A percentile compares a stretch with the other conserved stretches of the same genome.
Conservation (phyloP, 2,797 vertebrate species). For the Schizothorax lantsangensis region DNA sequence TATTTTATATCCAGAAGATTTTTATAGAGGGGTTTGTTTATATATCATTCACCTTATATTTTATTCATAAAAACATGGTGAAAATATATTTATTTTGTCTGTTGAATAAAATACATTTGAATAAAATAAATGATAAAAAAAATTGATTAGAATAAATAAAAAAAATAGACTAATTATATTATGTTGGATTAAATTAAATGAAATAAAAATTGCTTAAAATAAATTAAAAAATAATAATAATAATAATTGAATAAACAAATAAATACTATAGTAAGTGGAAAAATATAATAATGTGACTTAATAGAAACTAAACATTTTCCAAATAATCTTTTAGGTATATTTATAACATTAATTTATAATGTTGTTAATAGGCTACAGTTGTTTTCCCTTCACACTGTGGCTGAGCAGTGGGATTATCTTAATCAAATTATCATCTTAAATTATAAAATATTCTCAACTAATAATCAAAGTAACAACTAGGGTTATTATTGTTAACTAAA, state of each 20-base stretch:
- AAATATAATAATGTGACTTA: background rate
- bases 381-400: too few relatives aligned
- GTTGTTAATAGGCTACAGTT: background rate
- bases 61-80: background rate
- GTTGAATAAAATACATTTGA: background rate
- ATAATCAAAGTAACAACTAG: background rate
- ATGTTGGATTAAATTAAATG: background rate
- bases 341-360: too few relatives aligned
- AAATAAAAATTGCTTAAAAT: background rate
- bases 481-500: too few relatives aligned
- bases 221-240: background rate
- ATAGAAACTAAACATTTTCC: background rate
- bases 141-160: background rate
- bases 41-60: background rate
- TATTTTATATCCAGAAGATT: background rate
- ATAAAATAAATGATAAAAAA: background rate
- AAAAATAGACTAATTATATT: background rate
- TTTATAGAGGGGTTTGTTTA: background rate
- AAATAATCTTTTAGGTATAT: background rate
- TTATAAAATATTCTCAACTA: background rate
- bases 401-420: background rate
- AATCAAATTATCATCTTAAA: background rate
- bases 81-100: background rate
- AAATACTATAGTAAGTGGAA: background rate
- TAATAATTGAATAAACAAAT: background rate